Conservation (phyloP, 2,113 vertebrate genomes). For the Litocranius walleri region DNA sequence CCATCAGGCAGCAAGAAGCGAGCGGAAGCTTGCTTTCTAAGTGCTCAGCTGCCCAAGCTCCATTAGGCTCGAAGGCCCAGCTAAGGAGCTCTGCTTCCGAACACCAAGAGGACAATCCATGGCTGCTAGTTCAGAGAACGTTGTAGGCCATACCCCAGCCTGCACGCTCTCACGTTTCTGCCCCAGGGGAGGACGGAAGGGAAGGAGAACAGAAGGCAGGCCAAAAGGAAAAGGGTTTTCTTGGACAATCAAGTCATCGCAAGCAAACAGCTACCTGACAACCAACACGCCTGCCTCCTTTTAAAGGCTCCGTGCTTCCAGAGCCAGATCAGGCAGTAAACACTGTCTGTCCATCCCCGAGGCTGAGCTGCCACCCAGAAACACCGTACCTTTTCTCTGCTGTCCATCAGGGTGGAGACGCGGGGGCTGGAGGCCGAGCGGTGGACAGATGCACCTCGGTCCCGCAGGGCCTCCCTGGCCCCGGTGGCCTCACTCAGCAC, state of each 20-base stretch:
- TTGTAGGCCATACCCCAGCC: neutral
- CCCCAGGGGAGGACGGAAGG: neutral
- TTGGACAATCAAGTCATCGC: neutral
- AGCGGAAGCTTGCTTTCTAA: neutral
- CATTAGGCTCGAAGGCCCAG: neutral
- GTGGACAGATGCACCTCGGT: conserved; percentile 71
- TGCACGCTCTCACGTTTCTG: neutral
- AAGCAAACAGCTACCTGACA: neutral
- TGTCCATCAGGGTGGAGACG: conserved; percentile 79
- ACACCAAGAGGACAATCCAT: neutral
- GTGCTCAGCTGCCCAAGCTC: neutral
- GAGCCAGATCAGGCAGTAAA: neutral
- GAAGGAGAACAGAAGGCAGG: neutral
- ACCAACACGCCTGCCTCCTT: neutral
- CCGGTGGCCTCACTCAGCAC: conserved; percentile 73
- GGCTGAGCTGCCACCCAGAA: neutral
- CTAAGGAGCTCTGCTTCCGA: neutral
- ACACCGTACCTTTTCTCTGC: conserved; percentile 79
- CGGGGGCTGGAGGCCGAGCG: conserved; percentile 83
- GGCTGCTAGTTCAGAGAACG: neutral
- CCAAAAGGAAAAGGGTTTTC: neutral
- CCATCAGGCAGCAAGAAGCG: neutral
- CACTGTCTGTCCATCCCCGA: neutral
- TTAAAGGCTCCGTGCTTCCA: neutral
- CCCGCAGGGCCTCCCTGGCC: conserved; percentile 72